A percentile compares a stretch with the other conserved stretches of the same genome.
Evolutionary conservation across 2,888 invertebrate species (phyloP).

Genomic region (Linnaemya tessellans): DNA sequence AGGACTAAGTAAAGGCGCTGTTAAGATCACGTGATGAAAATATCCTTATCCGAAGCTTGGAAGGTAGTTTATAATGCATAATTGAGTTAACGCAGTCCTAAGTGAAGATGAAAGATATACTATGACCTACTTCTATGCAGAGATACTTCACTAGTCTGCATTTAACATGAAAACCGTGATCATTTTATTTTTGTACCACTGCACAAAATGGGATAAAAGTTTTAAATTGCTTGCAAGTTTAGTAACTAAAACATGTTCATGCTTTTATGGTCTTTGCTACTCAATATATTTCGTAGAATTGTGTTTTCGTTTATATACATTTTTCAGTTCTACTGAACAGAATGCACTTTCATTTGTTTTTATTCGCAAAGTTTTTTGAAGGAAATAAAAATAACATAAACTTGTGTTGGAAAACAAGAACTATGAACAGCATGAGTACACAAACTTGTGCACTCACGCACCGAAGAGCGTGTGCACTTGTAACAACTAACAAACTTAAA

Average conservation of each 20-base stretch:
- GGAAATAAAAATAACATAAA: slow-evolving; percentile 22
- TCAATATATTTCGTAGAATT: slow-evolving; percentile 44
- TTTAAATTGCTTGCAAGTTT: slow-evolving; percentile 15
- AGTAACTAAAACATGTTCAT: slow-evolving; percentile 49
- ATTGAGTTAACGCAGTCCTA: too few species aligned
- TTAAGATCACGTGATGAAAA: too few species aligned
- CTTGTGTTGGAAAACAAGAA: slow-evolving; percentile 27
- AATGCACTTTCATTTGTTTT: slow-evolving; percentile 57
- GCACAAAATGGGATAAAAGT: not conserved
- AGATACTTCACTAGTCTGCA: too few species aligned
- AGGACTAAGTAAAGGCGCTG: too few species aligned
- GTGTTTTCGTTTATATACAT: slow-evolving; percentile 6
- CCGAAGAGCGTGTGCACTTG: not conserved
- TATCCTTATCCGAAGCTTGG: too few species aligned
- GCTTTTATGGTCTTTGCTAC: slow-evolving; percentile 29
- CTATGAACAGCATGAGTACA: slow-evolving; percentile 12
- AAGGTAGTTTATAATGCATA: too few species aligned
- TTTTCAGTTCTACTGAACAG: not conserved
- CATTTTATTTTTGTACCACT: not conserved
- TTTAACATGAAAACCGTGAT: too few species aligned
- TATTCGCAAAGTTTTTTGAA: slow-evolving; percentile 41
- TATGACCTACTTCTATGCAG: too few species aligned
- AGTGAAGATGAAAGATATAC: too few species aligned
- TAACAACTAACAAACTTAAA: not conserved
- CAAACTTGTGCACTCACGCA: not conserved